Evolutionary conservation across 2,888 invertebrate species (phyloP).

Genomic region (Hololepta plana): DNA sequence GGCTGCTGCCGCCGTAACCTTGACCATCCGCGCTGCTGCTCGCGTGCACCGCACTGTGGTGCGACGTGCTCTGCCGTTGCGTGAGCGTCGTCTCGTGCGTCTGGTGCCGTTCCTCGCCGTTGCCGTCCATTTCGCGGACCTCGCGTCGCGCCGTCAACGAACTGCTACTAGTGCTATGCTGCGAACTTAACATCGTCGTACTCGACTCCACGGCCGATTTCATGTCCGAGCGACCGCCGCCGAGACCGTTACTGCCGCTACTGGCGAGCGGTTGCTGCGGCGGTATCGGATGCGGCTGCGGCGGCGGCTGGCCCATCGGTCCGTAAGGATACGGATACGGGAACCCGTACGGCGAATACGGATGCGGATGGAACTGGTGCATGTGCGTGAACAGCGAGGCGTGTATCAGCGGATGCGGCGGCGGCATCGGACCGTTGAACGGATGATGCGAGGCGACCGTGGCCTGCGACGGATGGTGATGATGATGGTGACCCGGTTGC

Average conservation of each 20-base stretch:
- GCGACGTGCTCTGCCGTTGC: slow-evolving; percentile 46
- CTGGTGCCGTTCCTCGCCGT: slow-evolving; percentile 37
- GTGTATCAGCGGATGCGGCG: slow-evolving; percentile 53
- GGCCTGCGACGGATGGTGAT: not conserved
- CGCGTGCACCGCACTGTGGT: slow-evolving; percentile 44
- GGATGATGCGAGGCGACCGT: no score
- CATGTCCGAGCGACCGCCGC: slow-evolving; percentile 38
- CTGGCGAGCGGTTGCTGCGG: no score
- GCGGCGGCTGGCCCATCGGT: slow-evolving; percentile 54
- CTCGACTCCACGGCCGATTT: slow-evolving; percentile 30
- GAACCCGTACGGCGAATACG: slow-evolving; percentile 51
- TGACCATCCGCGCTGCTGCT: slow-evolving; percentile 41
- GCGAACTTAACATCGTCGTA: slow-evolving; percentile 47
- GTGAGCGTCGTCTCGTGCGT: slow-evolving; percentile 43
- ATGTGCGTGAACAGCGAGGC: slow-evolving; percentile 41
- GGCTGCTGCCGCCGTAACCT: slow-evolving; percentile 28
- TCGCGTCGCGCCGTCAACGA: slow-evolving; percentile 54
- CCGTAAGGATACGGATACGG: slow-evolving; percentile 56
- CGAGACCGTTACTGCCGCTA: slow-evolving; percentile 59
- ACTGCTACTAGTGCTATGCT: slow-evolving; percentile 52
- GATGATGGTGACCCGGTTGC: slow-evolving; percentile 31
- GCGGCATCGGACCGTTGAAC: slow-evolving; percentile 39
- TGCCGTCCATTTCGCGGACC: slow-evolving; percentile 33
- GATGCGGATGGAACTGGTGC: slow-evolving; percentile 43
- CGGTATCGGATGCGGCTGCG: slow-evolving; percentile 56